Evolutionary conservation across 92 coral and sea anemone species (phyloP), one percentile per base, ranked within the genome.

Genomic region (Plumapathes pennacea): DNA sequence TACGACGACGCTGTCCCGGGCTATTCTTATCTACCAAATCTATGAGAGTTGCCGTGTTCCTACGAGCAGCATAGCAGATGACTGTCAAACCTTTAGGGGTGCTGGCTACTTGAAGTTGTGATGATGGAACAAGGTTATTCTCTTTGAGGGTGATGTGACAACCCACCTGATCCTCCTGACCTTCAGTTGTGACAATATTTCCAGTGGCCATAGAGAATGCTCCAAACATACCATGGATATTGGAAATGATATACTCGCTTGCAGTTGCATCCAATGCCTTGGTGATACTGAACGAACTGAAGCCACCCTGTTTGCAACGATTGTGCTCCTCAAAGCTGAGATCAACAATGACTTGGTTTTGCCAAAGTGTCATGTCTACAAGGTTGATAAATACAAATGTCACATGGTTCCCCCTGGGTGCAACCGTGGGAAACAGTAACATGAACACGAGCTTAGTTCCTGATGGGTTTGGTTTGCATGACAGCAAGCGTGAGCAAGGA

Each of bases 171-270:
- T 74, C 80, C 8, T 50, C 41, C 75, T 87, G 68, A 5, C 63
- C 57, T 4, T 81, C 73, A 0, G 80, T 86, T 67, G 83, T 47
- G 30, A 87, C 83, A 9, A 53, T 71, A 62, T 81, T 87, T 3
- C 90, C 89, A 22, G 96, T 71, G 34, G 85, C 72, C 86, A 87
- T 67, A 60, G 96, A 87, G 59, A 83, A 63, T 19, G 89, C 78
- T 37, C 65, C 55, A 4, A 87, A 36, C 33, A 14, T 71, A 12
- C 90, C 74, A 38, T 71, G 71, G 24, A 83, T 39, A 25, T 72
- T 87, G 5, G 85, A 54, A 24, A 87, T 26, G 43, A 87, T 63
- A 40, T 87, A 87, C 46, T 77, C 86, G 23, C 81, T 76, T 33
- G 77, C 86, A 17, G 86, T 83, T 11, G 83, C 76, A 52, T 67